Percentiles rank a stretch among this genome's conserved stretches.
Evolutionary conservation across 2,888 invertebrate species (phyloP).

Genomic region (Incurvaria masculella): DNA sequence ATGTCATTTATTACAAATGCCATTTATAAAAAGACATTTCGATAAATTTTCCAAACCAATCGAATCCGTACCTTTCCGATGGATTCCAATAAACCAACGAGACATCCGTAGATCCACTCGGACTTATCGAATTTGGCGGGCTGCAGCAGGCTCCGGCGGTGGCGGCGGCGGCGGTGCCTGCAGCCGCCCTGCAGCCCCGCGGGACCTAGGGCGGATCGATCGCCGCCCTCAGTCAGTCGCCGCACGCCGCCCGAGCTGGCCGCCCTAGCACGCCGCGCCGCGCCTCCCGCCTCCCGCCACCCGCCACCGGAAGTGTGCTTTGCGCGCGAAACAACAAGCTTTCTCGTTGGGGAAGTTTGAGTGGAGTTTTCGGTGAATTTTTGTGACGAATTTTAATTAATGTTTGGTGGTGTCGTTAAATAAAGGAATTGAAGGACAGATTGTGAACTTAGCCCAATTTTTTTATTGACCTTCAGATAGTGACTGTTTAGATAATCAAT

Average conservation of each 20-base stretch:
- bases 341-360: neutral
- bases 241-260: constrained; percentile 26
- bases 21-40: too few relatives aligned
- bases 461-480: too few relatives aligned
- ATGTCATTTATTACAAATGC: too few relatives aligned
- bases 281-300: constrained; percentile 46
- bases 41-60: too few relatives aligned
- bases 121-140: constrained; percentile 47
- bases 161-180: neutral
- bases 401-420: too few relatives aligned
- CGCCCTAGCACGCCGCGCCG: constrained; percentile 26
- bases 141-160: neutral
- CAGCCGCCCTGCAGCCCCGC: constrained; percentile 43
- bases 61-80: too few relatives aligned
- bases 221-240: constrained; percentile 31
- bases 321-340: neutral
- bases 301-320: constrained; percentile 16
- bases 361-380: neutral
- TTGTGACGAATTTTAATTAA: neutral
- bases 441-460: too few relatives aligned
- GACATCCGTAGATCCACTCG: constrained; percentile 46
- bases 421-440: too few relatives aligned
- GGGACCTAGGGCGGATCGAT: constrained; percentile 45
- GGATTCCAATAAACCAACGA: too few relatives aligned
- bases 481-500: too few relatives aligned